These are phyloP conservation scores for Elachura formosa DNA, from an alignment of 2,113 vertebrate species.

Conservation along the genomic window DNA sequence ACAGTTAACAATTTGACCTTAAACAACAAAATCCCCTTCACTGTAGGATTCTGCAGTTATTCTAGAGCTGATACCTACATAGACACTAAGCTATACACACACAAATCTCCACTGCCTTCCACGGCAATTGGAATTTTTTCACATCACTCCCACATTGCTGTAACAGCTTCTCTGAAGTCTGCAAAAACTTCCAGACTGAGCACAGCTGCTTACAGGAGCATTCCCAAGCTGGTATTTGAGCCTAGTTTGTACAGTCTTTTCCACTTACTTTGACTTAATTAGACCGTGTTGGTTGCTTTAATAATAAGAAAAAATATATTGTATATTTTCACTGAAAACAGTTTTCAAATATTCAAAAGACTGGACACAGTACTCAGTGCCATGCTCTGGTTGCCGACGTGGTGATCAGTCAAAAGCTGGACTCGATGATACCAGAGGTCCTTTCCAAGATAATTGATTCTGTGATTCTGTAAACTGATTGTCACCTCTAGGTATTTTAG, in stretches of 20 bases:
- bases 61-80: not conserved
- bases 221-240: not conserved
- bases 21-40: not conserved
- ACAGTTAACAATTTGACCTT: not conserved
- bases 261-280: not conserved
- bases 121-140: not conserved
- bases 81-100: not conserved
- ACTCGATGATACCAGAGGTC: accelerated
- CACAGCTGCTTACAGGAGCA: not conserved
- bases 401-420: not conserved
- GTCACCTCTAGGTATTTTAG: not conserved
- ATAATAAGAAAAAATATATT: not conserved
- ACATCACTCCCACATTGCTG: not conserved
- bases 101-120: not conserved
- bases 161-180: not conserved
- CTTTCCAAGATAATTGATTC: not conserved
- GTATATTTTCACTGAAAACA: not conserved
- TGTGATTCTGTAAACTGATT: not conserved
- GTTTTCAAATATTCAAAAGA: not conserved
- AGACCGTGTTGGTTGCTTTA: not conserved
- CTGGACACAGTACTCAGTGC: not conserved
- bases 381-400: not conserved
- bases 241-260: not conserved
- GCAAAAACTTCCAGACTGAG: not conserved
- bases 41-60: not conserved